Base-by-base conservation (phyloP, 1,140 invertebrate genomes). In the Drosophila ercepeae region DNA sequence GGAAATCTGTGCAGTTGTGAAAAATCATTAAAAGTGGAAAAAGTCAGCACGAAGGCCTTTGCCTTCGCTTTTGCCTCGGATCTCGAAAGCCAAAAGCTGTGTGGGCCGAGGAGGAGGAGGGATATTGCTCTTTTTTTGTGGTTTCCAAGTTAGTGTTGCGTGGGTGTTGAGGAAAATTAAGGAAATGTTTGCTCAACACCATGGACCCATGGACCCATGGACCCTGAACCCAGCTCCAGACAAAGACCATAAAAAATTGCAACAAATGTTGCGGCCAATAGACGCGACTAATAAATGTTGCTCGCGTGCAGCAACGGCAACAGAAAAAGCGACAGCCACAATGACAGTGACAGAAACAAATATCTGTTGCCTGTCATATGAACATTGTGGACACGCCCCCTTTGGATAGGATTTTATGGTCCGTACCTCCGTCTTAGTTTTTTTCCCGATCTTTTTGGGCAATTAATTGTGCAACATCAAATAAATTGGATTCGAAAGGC, bases 391-490 rank as follows among this genome's bases (percentile, higher is more conserved):
- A 39, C 52, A 74, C 18, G 27, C 14, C 13, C 14, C 19, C 21
- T 18, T 42, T 41, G 25, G 13, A 27, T 60, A 23, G 23, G 44
- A 63, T 61, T 61, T 71, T 74, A 64, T 74, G 34, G 29, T 50
- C 29, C 14, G 60, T 53, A n/a, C 39, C 32, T 21, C 21, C 39
- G 6, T 41, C n/a, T n/a, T n/a, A n/a, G n/a, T n/a, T n/a, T 42
- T 46, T 32, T 57, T 63, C 57, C 44, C 42, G 69, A 68, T 73
- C 55, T 58, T 57, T 81, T 81, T 74, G 44, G 73, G 67, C 76
- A 84, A 84, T 84, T 84, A 84, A 84, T 84, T 86, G 72, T 65
- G 81, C 76, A 86, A 84, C 81, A 86, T 86, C 61, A 77, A 84
- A 86, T 84, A 84, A 84, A 84, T 84, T 84, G 78, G 78, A 83